Conservation (phyloP, 30 jellyfish, hydroid and myxozoan species). For the Phacellophora camtschatica region DNA sequence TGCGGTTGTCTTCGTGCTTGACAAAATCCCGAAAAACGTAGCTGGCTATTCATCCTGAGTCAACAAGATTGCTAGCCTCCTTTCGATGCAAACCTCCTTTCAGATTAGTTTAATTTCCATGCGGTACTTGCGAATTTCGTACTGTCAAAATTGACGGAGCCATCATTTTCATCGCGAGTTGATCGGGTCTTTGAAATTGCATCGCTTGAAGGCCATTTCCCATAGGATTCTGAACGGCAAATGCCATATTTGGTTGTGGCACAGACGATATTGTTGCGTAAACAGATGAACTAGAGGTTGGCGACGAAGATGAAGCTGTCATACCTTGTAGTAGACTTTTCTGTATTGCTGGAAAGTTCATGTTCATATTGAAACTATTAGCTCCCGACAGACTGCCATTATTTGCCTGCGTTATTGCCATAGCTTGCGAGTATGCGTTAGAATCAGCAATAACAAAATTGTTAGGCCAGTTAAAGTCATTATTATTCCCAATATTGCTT, state of each 20-base stretch:
- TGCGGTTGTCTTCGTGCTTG: too few relatives aligned
- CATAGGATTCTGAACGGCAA: constrained; percentile 80
- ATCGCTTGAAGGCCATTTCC: constrained; percentile 81
- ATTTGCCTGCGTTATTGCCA: constrained; percentile 79
- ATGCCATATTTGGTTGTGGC: constrained; percentile 90
- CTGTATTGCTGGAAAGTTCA: constrained; percentile 87
- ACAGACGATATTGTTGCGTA: constrained; percentile 80
- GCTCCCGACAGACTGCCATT: constrained; percentile 61
- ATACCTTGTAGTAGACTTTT: constrained; percentile 74
- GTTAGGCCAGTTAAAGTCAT: constrained; percentile 88
- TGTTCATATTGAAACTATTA: constrained; percentile 72
- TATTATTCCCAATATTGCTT: constrained; percentile 61
- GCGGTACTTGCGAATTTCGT: constrained; percentile 93
- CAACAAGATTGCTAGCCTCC: too few relatives aligned
- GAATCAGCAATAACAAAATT: constrained; percentile 92
- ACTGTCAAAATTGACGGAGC: constrained; percentile 80
- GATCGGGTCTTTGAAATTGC: constrained; percentile 95
- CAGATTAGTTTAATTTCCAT: constrained; percentile 75
- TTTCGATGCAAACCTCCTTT: too few relatives aligned
- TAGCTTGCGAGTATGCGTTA: constrained; percentile 83
- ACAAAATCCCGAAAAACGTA: too few relatives aligned
- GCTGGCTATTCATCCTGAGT: too few relatives aligned
- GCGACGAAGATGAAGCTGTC: constrained; percentile 81
- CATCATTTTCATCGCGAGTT: constrained; percentile 95
- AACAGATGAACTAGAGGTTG: constrained; percentile 79